Percentiles rank a stretch among this genome's conserved stretches.
Evolutionary conservation across 2,797 vertebrate species (phyloP).

Genomic region (Premnoplex brunnescens): DNA sequence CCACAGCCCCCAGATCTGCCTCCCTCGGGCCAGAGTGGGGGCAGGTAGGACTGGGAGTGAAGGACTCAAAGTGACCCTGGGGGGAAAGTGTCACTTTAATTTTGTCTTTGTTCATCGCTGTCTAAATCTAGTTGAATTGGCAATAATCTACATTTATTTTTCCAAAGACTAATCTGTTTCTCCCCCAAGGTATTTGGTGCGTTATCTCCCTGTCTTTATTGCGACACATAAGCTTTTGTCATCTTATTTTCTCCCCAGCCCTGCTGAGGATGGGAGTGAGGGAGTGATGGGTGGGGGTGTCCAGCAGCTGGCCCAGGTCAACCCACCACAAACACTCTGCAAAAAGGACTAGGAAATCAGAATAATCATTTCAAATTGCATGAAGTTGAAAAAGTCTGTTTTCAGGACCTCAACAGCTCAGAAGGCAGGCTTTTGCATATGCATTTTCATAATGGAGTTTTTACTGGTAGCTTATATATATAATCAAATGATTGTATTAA

Average conservation of each 20-base stretch:
- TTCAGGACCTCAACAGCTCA: background rate
- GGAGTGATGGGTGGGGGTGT: background rate
- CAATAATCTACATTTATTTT: background rate
- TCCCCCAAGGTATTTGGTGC: fast-evolving
- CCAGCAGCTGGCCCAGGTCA: background rate
- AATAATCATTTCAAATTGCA: background rate
- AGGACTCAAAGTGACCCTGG: background rate
- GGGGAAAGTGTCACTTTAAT: fast-evolving
- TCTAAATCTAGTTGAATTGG: background rate
- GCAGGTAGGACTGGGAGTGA: fast-evolving
- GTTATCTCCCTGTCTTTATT: fast-evolving
- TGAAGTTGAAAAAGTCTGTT: background rate
- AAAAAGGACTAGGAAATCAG: background rate
- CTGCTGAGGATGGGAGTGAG: fast-evolving
- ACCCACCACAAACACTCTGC: background rate
- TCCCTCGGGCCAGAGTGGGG: fast-evolving
- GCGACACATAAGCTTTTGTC: background rate
- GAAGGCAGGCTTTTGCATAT: background rate
- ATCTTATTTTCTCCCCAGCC: background rate
- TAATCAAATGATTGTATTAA: background rate
- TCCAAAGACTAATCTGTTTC: background rate
- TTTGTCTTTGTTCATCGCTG: background rate
- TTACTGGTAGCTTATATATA: background rate
- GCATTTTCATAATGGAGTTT: background rate
- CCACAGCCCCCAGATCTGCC: fast-evolving